Percentiles rank a stretch among this genome's conserved stretches.
phyloP scores from a whole-genome alignment of 2,797 vertebrate species.

The Danio tinwini region DNA sequence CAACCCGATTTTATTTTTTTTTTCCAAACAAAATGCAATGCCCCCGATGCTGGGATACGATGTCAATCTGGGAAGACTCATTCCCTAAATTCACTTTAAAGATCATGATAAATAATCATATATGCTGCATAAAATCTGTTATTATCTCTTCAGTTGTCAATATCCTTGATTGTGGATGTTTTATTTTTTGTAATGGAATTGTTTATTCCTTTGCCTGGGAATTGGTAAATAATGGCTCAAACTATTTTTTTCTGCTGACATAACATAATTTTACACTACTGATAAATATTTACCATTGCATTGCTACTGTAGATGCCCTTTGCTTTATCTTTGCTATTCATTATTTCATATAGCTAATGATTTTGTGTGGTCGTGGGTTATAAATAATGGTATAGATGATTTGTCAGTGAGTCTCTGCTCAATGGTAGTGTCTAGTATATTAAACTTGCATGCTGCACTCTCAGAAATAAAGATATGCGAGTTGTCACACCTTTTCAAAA shows the following conservation, averaged over 20 bases:
- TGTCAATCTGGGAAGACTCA: too few relatives aligned
- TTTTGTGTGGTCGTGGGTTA: neutral
- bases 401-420: neutral
- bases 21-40: too few relatives aligned
- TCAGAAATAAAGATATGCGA: too few relatives aligned
- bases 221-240: conserved; percentile 40
- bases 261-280: conserved; percentile 24
- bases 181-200: conserved; percentile 34
- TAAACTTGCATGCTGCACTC: too few relatives aligned
- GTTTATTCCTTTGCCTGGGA: too few relatives aligned
- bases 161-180: conserved; percentile 17
- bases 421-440: neutral
- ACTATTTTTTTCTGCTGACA: conserved; percentile 42
- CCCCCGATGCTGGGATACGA: too few relatives aligned
- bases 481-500: too few relatives aligned
- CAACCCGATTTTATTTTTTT: too few relatives aligned
- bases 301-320: conserved; percentile 45
- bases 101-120: conserved; percentile 1
- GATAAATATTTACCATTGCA: conserved; percentile 4
- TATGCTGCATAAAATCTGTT: conserved; percentile 25
- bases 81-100: neutral
- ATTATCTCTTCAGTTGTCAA: neutral
- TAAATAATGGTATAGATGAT: conserved; percentile 2
- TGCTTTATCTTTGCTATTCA: conserved; percentile 33
- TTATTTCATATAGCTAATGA: conserved; percentile 24